Evolutionary conservation across 2,888 invertebrate genomes (phyloP).

Genomic region (Oxyteleia sp.): DNA sequence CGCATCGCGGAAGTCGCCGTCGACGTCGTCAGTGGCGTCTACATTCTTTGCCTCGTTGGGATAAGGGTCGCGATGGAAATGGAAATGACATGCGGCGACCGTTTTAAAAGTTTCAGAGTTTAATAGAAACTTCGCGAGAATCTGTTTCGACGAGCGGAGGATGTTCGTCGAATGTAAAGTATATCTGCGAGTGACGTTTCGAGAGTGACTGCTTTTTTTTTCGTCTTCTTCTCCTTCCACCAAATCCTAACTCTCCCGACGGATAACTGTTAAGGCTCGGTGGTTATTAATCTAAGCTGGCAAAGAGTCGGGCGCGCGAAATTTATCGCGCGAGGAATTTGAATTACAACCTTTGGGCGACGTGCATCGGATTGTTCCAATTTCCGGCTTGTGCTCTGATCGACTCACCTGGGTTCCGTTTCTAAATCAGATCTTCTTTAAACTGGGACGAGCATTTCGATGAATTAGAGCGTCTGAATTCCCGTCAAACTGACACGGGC

Average conservation of each 20-base stretch:
- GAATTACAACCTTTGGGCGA: slow-evolving; percentile 23
- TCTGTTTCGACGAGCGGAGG: slow-evolving; percentile 57
- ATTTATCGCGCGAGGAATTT: slow-evolving; percentile 30
- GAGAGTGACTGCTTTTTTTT: slow-evolving; percentile 6
- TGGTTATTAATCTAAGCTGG: slow-evolving; percentile 37
- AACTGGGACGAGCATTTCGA: slow-evolving; percentile 8
- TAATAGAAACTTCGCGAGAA: slow-evolving; percentile 65
- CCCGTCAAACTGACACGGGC: not conserved
- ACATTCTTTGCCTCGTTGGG: slow-evolving; percentile 52
- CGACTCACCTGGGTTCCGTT: slow-evolving; percentile 28
- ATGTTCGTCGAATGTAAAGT: slow-evolving; percentile 61
- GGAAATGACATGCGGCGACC: slow-evolving; percentile 67
- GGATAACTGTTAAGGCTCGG: not conserved
- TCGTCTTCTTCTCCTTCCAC: too few relatives aligned
- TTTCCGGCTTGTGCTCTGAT: slow-evolving; percentile 31
- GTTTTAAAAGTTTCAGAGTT: slow-evolving; percentile 69
- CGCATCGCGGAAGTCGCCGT: slow-evolving; percentile 75
- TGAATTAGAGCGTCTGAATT: not conserved
- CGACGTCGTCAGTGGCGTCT: slow-evolving; percentile 46
- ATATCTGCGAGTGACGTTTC: slow-evolving; percentile 60
- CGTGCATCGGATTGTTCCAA: slow-evolving; percentile 42
- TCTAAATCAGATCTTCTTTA: slow-evolving; percentile 44
- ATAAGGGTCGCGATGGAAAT: slow-evolving; percentile 62
- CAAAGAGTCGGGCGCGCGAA: not conserved
- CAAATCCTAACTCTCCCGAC: not conserved